These are phyloP conservation scores for Cerceris rybyensis DNA, from an alignment of 2,888 invertebrate species.

Conservation along the genomic window DNA sequence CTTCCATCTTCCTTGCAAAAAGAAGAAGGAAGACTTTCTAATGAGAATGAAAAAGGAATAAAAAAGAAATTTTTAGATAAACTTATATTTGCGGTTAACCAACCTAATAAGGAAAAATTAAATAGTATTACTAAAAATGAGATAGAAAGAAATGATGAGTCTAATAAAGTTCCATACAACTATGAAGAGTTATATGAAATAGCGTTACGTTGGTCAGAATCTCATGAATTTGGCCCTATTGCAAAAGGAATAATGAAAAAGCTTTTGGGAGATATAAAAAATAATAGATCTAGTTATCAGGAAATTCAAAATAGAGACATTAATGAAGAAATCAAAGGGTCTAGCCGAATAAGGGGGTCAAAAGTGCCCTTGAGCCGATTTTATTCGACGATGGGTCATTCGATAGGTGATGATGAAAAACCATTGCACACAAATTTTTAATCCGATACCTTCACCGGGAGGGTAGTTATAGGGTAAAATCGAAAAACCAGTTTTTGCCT, in stretches of 20 bases:
- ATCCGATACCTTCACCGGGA: too few species aligned
- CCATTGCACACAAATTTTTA: too few species aligned
- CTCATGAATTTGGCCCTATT: slow-evolving; percentile 63
- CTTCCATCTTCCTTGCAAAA: slow-evolving; percentile 1
- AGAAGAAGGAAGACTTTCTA: slow-evolving; percentile 3
- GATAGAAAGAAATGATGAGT: slow-evolving; percentile 20
- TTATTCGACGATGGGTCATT: too few species aligned
- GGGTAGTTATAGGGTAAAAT: too few species aligned
- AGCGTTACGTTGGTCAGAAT: slow-evolving; percentile 71
- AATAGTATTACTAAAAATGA: slow-evolving; percentile 49
- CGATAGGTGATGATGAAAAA: too few species aligned
- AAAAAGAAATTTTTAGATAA: slow-evolving; percentile 13
- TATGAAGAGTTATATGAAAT: slow-evolving; percentile 70
- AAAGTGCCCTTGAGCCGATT: too few species aligned
- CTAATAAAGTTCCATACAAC: slow-evolving; percentile 58
- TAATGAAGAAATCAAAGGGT: not conserved
- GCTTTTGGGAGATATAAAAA: slow-evolving; percentile 64
- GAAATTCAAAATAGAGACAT: slow-evolving; percentile 49
- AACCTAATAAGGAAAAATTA: slow-evolving; percentile 25
- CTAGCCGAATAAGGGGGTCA: too few species aligned
- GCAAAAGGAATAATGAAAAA: slow-evolving; percentile 58
- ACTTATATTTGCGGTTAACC: slow-evolving; percentile 23
- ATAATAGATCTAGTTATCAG: slow-evolving; percentile 61
- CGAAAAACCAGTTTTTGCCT: too few species aligned
- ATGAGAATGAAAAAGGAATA: slow-evolving; percentile 15